Evolutionary conservation across 2,113 vertebrate genomes (phyloP).

Genomic region (Eurypyga helias): DNA sequence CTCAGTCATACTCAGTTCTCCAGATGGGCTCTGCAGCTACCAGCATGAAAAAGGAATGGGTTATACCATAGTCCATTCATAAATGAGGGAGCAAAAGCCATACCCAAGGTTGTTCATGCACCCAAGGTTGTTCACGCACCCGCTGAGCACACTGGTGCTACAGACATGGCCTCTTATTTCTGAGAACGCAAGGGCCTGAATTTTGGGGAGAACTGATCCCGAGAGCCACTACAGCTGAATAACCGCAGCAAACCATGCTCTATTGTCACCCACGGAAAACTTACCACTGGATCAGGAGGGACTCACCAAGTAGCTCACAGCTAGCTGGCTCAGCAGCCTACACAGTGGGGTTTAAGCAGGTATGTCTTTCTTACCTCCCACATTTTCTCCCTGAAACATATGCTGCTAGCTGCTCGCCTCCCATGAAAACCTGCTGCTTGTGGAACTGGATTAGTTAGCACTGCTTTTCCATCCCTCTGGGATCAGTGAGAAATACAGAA

Average conservation of each 20-base stretch:
- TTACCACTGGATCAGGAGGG: neutral
- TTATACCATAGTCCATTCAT: neutral
- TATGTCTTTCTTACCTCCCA: neutral
- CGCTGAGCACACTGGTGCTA: neutral
- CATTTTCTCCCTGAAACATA: neutral
- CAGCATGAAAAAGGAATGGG: neutral
- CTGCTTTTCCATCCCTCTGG: neutral
- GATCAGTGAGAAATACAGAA: neutral
- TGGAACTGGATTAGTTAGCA: neutral
- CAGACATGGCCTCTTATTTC: neutral
- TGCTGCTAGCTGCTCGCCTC: neutral
- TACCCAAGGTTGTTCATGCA: fast-evolving
- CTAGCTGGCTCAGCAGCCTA: neutral
- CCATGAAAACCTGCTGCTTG: neutral
- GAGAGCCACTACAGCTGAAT: neutral
- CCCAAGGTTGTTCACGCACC: fast-evolving
- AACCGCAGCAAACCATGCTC: neutral
- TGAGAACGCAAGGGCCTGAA: neutral
- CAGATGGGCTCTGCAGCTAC: neutral
- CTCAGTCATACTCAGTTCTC: neutral
- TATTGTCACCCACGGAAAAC: neutral
- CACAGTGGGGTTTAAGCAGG: neutral
- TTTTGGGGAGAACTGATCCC: neutral
- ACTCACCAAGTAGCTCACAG: neutral
- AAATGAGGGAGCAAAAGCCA: neutral